Evolutionary conservation across 2,888 invertebrate genomes (phyloP), one percentile per base, ranked within the genome.

Genomic region (Pseudoips prasinana): DNA sequence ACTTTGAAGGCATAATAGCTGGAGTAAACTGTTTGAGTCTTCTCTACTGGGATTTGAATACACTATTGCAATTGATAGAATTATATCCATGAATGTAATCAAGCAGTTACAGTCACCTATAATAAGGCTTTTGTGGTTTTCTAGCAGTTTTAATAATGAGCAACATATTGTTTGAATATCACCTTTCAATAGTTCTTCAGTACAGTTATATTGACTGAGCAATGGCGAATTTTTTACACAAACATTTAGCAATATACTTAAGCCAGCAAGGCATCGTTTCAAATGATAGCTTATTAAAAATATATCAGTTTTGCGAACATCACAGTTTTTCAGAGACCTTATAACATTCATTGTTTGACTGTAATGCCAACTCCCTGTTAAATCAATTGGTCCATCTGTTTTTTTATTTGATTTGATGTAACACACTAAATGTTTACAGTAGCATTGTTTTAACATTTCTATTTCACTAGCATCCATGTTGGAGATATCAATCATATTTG

Each of bases 211-310:
- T 5, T 26, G 33, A 6, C 32, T 29, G 18, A 49, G 29, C 1
- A 39, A 19, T 33, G 32, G 56, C 30, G 52, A 53, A 10, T 29
- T 34, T 33, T 60, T 43, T 29, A 73, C 39, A 9, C 37, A 46
- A 20, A 76, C 69, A 41, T 58, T 55, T 29, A 69, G 65, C 14
- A 87, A 36, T 46, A 86, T 72, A 25, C 47, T 46, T 18, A 88
- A 49, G 4, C 70, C 72, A 31, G 63, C 59, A 8, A 49, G 43
- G 43, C 66, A 66, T 57, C 67, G 76, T 35, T 71, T 57, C 24
- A 89, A 62, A 54, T 81, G 69, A 36, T 75, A 63, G 22, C 42
- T 57, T 18, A 77, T 50, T 8, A 81, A 52, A 56, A 75, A 73
- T 22, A 46, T 39, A 52, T 84, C 77, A 29, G 54, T 46, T 30